Evolutionary conservation across 2,113 vertebrate genomes (phyloP).

Genomic region (Gymnobelideus leadbeateri): DNA sequence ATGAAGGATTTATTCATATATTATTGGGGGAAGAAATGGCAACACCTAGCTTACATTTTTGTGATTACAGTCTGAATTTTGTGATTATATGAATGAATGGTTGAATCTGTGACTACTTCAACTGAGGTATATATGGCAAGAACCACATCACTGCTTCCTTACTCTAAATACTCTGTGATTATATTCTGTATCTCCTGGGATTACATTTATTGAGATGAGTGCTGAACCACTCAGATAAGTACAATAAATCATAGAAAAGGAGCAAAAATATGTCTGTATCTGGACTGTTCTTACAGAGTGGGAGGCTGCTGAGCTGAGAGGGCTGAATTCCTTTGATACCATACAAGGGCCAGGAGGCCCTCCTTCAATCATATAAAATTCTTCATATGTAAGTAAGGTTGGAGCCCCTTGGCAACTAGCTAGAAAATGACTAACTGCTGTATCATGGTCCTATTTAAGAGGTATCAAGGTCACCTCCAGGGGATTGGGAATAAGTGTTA

Average conservation of each 20-base stretch:
- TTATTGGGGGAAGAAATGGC: background rate
- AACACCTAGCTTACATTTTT: background rate
- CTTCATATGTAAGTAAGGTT: background rate
- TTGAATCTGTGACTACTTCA: background rate
- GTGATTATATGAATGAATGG: background rate
- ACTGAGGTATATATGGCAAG: background rate
- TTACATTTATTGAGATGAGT: background rate
- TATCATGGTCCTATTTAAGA: background rate
- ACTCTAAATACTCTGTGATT: background rate
- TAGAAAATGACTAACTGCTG: background rate
- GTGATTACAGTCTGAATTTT: background rate
- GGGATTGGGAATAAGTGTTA: background rate
- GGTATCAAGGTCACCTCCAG: background rate
- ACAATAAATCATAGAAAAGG: background rate
- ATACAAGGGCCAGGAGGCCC: background rate
- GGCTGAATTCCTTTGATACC: background rate
- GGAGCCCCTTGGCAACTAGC: background rate
- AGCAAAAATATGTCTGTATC: background rate
- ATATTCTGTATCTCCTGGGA: background rate
- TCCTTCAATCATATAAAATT: background rate
- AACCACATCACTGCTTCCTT: background rate
- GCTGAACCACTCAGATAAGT: background rate
- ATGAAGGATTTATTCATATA: background rate
- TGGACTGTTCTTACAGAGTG: background rate
- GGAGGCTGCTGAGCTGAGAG: background rate